Base-by-base conservation (phyloP, 1,140 invertebrate genomes). In the Drosophila mauritiana region DNA sequence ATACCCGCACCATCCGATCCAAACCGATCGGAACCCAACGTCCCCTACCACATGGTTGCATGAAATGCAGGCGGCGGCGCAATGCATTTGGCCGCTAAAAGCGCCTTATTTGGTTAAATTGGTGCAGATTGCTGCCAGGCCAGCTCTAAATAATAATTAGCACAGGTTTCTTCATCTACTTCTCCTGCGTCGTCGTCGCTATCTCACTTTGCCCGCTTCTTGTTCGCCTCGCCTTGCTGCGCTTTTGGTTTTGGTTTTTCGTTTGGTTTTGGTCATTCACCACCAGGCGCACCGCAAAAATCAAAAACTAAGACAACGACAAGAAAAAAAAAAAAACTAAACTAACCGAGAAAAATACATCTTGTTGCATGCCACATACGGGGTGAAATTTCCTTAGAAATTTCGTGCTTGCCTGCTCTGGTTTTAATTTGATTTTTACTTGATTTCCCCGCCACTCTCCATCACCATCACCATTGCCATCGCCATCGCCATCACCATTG, bases 131-230 rank as follows among this genome's bases (percentile, higher is more conserved):
- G 85, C 75, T 72, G 84, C 58, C 69, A 69, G 75, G 82, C 77
- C 73, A 84, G 85, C 85, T 85, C 85, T 90, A 89, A 90, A 90
- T 90, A 90, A 90, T 90, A 90, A 90, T 90, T 90, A 90, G 85
- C 85, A 90, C 85, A 90, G 86, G 85, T 88, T 88, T 86, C 81
- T 75, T 77, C 57, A 57, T 55, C 22, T 17, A 54, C 27, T 48
- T 31, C 51, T 39, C 43, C 39, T 31, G 31, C 49, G 42, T 17
- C 34, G 4, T 46, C 56, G 34, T 55, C 40, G 42, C 64, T 69
- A 51, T 69, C 57, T 61, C 51, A 36, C 48, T 37, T 27, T 54
- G 1, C 22, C 70, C 49, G 39, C 59, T 61, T 67, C 53, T 53
- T 31, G 68, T 22, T 63, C 57, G 68, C 55, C 56, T 70, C 69